A percentile compares a stretch with the other conserved stretches of the same genome.
Conservation (phyloP, 2,888 invertebrate genomes). For the Leucoma salicis region DNA sequence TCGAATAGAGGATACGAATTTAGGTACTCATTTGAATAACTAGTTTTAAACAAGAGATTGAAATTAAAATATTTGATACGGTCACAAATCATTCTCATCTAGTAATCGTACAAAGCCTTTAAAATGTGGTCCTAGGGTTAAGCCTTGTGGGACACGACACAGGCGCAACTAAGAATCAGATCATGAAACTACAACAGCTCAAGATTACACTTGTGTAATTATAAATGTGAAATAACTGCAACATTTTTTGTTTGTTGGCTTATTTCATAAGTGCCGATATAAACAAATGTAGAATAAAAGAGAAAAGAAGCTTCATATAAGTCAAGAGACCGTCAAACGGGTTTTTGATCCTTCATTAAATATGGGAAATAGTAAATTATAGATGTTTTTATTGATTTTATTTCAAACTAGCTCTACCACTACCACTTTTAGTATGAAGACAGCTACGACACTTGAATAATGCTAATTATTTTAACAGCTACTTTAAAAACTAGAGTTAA, state of each 20-base stretch:
- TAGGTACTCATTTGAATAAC: conserved; percentile 22
- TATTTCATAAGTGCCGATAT: not conserved
- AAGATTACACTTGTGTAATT: not conserved
- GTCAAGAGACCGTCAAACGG: not conserved
- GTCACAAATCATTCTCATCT: not conserved
- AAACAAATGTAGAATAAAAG: not conserved
- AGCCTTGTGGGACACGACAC: not conserved
- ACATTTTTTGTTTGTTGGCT: too few relatives aligned
- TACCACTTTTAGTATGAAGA: conserved; percentile 5
- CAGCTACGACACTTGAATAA: conserved; percentile 2
- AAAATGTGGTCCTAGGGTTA: too few relatives aligned
- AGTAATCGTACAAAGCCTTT: too few relatives aligned
- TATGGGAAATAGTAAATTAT: conserved; percentile 16
- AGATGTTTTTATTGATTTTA: conserved; percentile 7
- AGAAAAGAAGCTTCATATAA: not conserved
- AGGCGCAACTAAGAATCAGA: not conserved
- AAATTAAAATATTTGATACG: not conserved
- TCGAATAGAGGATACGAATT: conserved; percentile 7
- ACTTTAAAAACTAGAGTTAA: too few relatives aligned
- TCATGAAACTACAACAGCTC: not conserved
- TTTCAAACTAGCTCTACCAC: conserved; percentile 10
- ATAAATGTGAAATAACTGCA: not conserved
- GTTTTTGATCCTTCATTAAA: not conserved
- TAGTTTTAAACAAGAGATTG: conserved; percentile 15
- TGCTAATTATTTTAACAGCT: too few relatives aligned